These are phyloP conservation scores for Muscidifurax raptorellus DNA, from an alignment of 1,140 invertebrate species.

Conservation along the genomic window DNA sequence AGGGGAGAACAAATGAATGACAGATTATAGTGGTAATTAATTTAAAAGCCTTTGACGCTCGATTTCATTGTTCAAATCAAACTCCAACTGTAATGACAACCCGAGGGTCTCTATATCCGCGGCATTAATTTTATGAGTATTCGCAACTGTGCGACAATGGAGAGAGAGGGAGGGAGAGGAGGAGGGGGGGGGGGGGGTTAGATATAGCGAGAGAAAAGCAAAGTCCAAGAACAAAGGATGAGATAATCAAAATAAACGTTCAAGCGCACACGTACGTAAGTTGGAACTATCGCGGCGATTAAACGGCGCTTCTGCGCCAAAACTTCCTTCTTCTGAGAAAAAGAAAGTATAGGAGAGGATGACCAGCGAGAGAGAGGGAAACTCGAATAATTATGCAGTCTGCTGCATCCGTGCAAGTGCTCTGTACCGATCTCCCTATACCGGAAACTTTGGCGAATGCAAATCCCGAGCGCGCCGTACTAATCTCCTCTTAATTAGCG, in stretches of 20 bases:
- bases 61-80: too few relatives aligned
- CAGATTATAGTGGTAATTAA: too few relatives aligned
- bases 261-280: background rate
- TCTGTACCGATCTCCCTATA: background rate
- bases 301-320: background rate
- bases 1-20: too few relatives aligned
- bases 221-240: background rate
- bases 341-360: constrained; percentile 13
- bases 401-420: background rate
- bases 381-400: constrained; percentile 30
- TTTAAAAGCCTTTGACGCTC: too few relatives aligned
- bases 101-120: too few relatives aligned
- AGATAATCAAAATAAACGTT: background rate
- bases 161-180: too few relatives aligned
- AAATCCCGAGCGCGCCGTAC: constrained; percentile 1
- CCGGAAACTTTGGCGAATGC: constrained; percentile 35
- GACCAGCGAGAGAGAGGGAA: background rate
- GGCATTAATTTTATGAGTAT: too few relatives aligned
- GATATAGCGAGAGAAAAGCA: background rate
- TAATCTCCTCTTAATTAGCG: constrained; percentile 41
- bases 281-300: constrained; percentile 11
- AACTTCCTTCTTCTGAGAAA: background rate
- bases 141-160: too few relatives aligned
- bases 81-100: too few relatives aligned
- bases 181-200: too few relatives aligned